These are phyloP conservation scores for Lochmaea crataegi DNA, from an alignment of 2,888 invertebrate species.

Conservation along the genomic window DNA sequence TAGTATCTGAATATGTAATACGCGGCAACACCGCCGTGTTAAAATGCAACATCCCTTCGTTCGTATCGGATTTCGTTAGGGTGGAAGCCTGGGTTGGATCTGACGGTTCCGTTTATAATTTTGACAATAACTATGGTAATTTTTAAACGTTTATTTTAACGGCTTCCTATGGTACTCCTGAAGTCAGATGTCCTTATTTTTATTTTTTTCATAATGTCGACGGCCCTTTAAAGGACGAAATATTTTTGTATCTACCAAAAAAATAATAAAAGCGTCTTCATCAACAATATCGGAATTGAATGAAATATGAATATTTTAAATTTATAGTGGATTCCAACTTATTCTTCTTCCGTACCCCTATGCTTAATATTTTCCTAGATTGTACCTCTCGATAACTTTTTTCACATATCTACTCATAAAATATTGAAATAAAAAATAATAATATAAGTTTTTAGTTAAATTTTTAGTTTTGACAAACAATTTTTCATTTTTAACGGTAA, in stretches of 20 bases:
- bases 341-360: too few species aligned
- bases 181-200: background rate
- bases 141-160: background rate
- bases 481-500: too few species aligned
- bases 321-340: too few species aligned
- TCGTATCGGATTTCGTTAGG: constrained; percentile 90
- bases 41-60: constrained; percentile 90
- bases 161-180: background rate
- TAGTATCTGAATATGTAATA: constrained; percentile 89
- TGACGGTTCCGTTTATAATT: constrained; percentile 76
- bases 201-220: background rate
- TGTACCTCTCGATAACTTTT: too few species aligned
- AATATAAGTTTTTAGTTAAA: too few species aligned
- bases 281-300: too few species aligned
- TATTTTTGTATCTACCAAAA: background rate
- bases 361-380: too few species aligned
- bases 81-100: constrained; percentile 84
- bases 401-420: too few species aligned
- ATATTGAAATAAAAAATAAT: too few species aligned
- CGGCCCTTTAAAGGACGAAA: background rate
- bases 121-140: constrained; percentile 80
- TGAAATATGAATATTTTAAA: too few species aligned
- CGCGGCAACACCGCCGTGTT: constrained; percentile 88
- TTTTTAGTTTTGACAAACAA: too few species aligned
- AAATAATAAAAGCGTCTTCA: too few species aligned